A percentile compares a stretch with the other conserved stretches of the same genome.
phyloP scores from a whole-genome alignment of 1,140 invertebrate genomes.

The Aethina tumida region DNA sequence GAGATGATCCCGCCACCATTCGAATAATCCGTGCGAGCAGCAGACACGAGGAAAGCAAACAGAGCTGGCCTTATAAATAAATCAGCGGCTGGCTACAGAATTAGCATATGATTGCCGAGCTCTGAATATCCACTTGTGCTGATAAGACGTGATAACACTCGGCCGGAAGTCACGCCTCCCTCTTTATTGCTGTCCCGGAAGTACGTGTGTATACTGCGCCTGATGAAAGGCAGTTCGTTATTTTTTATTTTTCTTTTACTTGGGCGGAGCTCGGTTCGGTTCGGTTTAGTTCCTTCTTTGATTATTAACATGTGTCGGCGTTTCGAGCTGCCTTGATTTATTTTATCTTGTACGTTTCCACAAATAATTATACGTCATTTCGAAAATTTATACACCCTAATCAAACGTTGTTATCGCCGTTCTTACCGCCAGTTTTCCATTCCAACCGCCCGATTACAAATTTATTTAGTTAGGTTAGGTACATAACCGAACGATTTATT shows the following conservation, averaged over 20 bases:
- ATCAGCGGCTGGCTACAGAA: slow-evolving; percentile 13
- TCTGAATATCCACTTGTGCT: slow-evolving; percentile 19
- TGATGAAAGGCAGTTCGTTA: slow-evolving; percentile 26
- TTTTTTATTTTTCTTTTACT: too few species aligned
- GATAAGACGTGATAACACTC: slow-evolving; percentile 24
- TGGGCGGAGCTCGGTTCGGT: slow-evolving; percentile 15
- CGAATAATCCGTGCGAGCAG: too few species aligned
- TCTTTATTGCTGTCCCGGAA: slow-evolving; percentile 23
- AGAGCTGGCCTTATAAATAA: slow-evolving; percentile 21
- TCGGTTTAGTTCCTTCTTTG: slow-evolving; percentile 6
- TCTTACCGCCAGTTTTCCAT: too few species aligned
- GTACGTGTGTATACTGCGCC: slow-evolving; percentile 23
- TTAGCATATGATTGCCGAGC: slow-evolving; percentile 24
- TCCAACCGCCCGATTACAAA: too few species aligned
- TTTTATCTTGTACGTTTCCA: slow-evolving; percentile 13
- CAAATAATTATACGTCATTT: slow-evolving; percentile 18
- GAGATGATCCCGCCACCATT: too few species aligned
- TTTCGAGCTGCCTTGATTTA: slow-evolving; percentile 14
- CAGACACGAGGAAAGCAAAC: too few species aligned
- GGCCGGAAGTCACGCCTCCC: slow-evolving; percentile 22
- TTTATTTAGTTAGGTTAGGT: too few species aligned
- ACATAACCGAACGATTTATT: too few species aligned
- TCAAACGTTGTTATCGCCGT: too few species aligned
- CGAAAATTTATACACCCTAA: slow-evolving; percentile 22
- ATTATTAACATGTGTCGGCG: slow-evolving; percentile 20